Conservation (phyloP, 2,113 vertebrate species). For the Ciconia maguari region DNA sequence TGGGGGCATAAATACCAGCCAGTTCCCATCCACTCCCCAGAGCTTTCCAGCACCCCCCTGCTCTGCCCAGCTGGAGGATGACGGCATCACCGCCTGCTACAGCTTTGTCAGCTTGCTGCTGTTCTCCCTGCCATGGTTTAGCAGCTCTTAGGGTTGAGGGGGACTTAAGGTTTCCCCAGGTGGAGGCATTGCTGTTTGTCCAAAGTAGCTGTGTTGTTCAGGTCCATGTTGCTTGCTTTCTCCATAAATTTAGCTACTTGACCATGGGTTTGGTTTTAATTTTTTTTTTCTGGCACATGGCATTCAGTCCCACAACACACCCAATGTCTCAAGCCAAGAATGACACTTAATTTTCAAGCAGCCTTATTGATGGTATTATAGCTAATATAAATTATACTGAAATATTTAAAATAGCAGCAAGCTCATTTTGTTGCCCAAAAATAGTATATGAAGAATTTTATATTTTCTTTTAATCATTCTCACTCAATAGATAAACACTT, state of each 20-base stretch:
- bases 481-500: constrained; percentile 49
- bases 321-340: constrained; percentile 42
- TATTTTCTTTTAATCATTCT: constrained; percentile 53
- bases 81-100: not conserved
- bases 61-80: not conserved
- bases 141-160: not conserved
- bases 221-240: not conserved
- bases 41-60: not conserved
- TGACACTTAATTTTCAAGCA: constrained; percentile 63
- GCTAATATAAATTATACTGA: constrained; percentile 54
- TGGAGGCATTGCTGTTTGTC: not conserved
- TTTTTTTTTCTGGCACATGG: constrained; percentile 58
- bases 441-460: not conserved
- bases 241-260: constrained; percentile 29
- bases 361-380: constrained; percentile 43
- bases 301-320: constrained; percentile 49
- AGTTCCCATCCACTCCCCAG: not conserved
- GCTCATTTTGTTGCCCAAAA: constrained; percentile 13
- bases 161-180: not conserved
- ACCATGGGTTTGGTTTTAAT: constrained; percentile 48
- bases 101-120: not conserved
- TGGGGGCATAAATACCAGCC: not conserved
- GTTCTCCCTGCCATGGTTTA: not conserved
- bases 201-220: not conserved
- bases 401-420: constrained; percentile 55